Percentiles rank a stretch among this genome's conserved stretches.
Evolutionary conservation across 37 sponge, comb jelly and placozoan species (phyloP).

Genomic region (Mnemiopsis leidyi): DNA sequence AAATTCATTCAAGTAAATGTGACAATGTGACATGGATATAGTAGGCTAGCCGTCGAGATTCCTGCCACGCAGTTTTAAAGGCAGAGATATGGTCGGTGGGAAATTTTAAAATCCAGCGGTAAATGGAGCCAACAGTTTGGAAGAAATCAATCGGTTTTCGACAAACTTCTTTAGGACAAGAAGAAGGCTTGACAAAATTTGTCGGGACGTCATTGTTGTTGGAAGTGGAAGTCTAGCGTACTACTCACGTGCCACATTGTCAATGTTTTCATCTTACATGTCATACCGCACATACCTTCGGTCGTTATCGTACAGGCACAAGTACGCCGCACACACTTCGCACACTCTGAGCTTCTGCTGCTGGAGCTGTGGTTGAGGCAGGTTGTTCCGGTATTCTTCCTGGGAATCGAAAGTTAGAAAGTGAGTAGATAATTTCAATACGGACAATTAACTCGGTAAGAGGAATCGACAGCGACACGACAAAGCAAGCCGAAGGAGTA

Average conservation of each 20-base stretch:
- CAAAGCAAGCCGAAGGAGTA: background rate
- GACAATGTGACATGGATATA: background rate
- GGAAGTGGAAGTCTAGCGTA: slow-evolving; percentile 30
- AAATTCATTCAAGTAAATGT: background rate
- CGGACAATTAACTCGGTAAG: too few relatives aligned
- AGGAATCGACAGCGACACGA: background rate
- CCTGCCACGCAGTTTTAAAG: too few relatives aligned
- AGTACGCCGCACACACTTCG: slow-evolving; percentile 99
- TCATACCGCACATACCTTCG: slow-evolving; percentile 70
- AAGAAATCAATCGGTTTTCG: background rate
- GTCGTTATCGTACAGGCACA: slow-evolving; percentile 99
- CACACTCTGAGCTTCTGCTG: slow-evolving; percentile 99
- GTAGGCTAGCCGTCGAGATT: background rate
- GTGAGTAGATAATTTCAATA: too few relatives aligned
- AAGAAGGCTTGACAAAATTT: too few relatives aligned
- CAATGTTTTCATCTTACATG: background rate
- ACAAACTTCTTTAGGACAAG: too few relatives aligned
- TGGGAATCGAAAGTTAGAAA: slow-evolving; percentile 50
- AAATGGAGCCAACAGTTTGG: too few relatives aligned
- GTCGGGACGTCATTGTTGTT: background rate
- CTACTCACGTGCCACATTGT: slow-evolving; percentile 63
- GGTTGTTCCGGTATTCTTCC: slow-evolving; percentile 83
- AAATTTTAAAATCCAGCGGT: too few relatives aligned
- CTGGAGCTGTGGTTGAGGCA: slow-evolving; percentile 83
- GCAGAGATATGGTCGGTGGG: too few relatives aligned